A percentile compares a stretch with the other conserved stretches of the same genome.
Evolutionary conservation across 2,113 vertebrate species (phyloP).

Genomic region (Colossoma macropomum): DNA sequence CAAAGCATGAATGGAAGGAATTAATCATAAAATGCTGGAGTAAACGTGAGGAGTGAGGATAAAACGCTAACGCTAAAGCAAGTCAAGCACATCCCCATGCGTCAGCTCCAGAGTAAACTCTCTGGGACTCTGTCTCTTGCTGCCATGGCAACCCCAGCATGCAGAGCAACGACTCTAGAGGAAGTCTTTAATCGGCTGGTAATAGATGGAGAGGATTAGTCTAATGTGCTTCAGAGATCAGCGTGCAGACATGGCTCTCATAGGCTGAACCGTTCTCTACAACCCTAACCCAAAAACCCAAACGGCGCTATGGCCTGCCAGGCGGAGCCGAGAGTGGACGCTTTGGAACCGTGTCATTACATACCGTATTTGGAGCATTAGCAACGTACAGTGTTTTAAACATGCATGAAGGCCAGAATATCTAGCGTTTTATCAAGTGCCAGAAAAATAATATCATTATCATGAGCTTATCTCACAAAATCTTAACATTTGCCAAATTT

Average conservation of each 20-base stretch:
- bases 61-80: neutral
- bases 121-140: slow-evolving; percentile 25
- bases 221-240: neutral
- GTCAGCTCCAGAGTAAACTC: neutral
- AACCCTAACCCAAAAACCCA: neutral
- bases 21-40: neutral
- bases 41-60: neutral
- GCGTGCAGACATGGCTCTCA: neutral
- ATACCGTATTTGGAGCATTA: neutral
- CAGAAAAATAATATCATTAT: neutral
- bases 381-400: neutral
- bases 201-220: slow-evolving; percentile 65
- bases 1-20: neutral
- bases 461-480: neutral
- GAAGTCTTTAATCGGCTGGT: slow-evolving; percentile 68
- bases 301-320: neutral
- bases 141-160: slow-evolving; percentile 58
- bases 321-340: neutral
- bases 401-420: neutral
- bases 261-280: neutral
- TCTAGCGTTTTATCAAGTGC: neutral
- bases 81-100: slow-evolving; percentile 18
- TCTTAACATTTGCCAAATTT: neutral
- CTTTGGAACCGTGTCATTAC: neutral
- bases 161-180: slow-evolving; percentile 59